Percentiles rank a stretch among this genome's conserved stretches.
These are phyloP conservation scores for Cheilosia grossa DNA, from an alignment of 2,888 invertebrate genomes.

Conservation along the genomic window DNA sequence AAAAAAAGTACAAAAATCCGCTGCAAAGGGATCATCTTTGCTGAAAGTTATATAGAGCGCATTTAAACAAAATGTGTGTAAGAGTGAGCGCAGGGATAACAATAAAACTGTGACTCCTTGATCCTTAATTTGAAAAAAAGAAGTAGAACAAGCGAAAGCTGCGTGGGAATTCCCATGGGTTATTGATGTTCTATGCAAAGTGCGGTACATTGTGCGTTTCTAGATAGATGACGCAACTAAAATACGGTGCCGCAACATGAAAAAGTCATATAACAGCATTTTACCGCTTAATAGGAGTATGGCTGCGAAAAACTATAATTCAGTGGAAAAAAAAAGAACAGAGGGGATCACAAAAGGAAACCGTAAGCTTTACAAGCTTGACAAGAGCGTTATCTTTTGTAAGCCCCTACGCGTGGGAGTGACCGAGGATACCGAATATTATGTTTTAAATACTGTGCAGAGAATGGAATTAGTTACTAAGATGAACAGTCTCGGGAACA, in stretches of 20 bases:
- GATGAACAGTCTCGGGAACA: no score
- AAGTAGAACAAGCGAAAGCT: slow-evolving; percentile 8
- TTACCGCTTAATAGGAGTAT: slow-evolving; percentile 36
- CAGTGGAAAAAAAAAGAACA: slow-evolving; percentile 11
- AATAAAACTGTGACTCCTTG: slow-evolving; percentile 63
- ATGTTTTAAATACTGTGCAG: slow-evolving; percentile 6
- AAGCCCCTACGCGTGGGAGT: no score
- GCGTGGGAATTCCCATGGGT: slow-evolving; percentile 50
- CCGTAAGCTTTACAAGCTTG: slow-evolving; percentile 53
- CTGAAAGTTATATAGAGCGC: slow-evolving; percentile 52
- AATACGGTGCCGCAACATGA: slow-evolving; percentile 18
- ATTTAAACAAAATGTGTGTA: slow-evolving; percentile 23
- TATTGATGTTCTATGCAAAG: slow-evolving; percentile 27
- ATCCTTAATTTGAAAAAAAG: slow-evolving; percentile 60
- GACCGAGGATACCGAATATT: no score
- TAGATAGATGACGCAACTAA: background rate
- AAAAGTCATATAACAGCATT: slow-evolving; percentile 50
- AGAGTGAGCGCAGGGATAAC: slow-evolving; percentile 27
- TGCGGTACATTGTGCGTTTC: background rate
- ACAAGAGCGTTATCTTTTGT: slow-evolving; percentile 46
- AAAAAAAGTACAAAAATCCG: slow-evolving; percentile 5
- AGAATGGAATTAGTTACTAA: slow-evolving; percentile 17
- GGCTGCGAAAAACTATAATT: slow-evolving; percentile 55
- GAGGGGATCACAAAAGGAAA: slow-evolving; percentile 26
- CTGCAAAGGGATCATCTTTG: slow-evolving; percentile 56